Evolutionary conservation across 92 coral and sea anemone species (phyloP).

Genomic region (Umimayanthus kanabou): DNA sequence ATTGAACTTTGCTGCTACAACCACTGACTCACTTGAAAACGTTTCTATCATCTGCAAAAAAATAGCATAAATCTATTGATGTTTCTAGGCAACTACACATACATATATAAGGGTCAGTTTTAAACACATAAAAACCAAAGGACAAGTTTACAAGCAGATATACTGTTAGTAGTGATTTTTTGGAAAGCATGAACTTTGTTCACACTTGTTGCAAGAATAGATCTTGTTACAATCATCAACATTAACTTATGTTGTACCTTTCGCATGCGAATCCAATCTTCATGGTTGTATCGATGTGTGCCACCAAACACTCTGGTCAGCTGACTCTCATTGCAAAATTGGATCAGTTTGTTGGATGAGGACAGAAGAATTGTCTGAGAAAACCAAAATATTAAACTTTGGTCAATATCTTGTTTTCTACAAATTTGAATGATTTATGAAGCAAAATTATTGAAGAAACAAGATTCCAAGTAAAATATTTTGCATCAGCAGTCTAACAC

Average conservation of each 20-base stretch:
- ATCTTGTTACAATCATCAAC: not conserved
- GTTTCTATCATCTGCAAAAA: constrained; percentile 58
- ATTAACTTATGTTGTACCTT: constrained; percentile 59
- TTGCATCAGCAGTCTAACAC: no score
- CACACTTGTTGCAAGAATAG: no score
- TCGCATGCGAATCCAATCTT: constrained; percentile 90
- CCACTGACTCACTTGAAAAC: constrained; percentile 61
- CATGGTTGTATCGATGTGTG: constrained; percentile 78
- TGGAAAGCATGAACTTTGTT: no score
- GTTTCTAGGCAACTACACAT: not conserved
- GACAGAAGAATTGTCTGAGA: constrained; percentile 85
- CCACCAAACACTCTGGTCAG: constrained; percentile 90
- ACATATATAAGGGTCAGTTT: no score
- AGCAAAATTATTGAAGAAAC: not conserved
- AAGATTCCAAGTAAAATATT: not conserved
- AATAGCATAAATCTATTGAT: not conserved
- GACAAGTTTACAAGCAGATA: no score
- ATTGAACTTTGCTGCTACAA: constrained; percentile 54
- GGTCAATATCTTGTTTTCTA: not conserved
- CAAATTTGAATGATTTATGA: not conserved
- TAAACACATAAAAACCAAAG: no score
- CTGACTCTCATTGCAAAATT: constrained; percentile 86
- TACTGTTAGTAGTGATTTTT: no score
- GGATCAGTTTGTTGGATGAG: constrained; percentile 81
- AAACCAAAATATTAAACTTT: constrained; percentile 31